Conservation (phyloP, 30 jellyfish, hydroid and myxozoan species). For the Aurelia sp. region DNA sequence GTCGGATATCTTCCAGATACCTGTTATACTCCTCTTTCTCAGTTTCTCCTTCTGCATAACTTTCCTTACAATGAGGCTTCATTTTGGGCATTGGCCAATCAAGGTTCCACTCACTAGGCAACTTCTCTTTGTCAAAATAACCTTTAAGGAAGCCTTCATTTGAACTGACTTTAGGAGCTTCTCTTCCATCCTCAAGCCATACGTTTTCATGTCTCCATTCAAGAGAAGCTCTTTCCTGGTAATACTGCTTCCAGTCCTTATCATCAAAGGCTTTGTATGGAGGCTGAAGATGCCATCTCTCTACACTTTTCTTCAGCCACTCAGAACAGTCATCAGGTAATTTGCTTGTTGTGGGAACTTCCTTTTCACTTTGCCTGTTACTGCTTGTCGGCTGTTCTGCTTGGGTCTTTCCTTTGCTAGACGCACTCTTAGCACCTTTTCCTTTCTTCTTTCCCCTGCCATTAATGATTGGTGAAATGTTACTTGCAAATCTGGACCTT, state of each 20-base stretch:
- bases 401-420: no score
- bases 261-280: neutral
- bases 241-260: conserved; percentile 5
- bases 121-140: neutral
- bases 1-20: neutral
- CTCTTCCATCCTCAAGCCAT: conserved; percentile 7
- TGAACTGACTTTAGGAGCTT: neutral
- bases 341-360: no score
- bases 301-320: neutral
- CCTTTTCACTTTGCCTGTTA: no score
- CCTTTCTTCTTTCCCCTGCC: no score
- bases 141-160: neutral
- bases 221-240: neutral
- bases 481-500: no score
- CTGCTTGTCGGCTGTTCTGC: no score
- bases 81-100: conserved; percentile 6
- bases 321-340: conserved; percentile 1
- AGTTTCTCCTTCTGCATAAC: conserved; percentile 4
- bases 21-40: conserved; percentile 1
- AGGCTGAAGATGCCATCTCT: conserved; percentile 8
- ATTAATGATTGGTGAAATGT: no score
- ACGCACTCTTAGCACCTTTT: no score
- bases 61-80: neutral
- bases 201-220: conserved; percentile 11
- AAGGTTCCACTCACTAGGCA: neutral